Evolutionary conservation across 1,140 invertebrate genomes (phyloP), one percentile per base, ranked within the genome.

Genomic region (Sycophila sp.): DNA sequence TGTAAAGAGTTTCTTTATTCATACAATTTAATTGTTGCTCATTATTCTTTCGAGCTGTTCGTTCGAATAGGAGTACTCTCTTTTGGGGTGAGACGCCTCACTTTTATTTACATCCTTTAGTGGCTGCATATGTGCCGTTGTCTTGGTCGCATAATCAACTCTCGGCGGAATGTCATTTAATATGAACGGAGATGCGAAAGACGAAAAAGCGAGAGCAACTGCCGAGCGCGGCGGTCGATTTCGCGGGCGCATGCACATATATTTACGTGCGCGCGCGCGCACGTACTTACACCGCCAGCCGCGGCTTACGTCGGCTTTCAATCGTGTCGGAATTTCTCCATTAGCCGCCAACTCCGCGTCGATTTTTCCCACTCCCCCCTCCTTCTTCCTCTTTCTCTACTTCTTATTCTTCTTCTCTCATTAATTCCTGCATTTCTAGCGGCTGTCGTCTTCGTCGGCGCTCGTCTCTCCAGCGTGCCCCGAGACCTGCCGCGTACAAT

Each of bases 241-340:
- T n/a, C n/a, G n/a, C n/a, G n/a, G n/a, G n/a, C 17, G 6, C 5
- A 47, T 51, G 28, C 24, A 42, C 17, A 17, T n/a, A n/a, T n/a
- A n/a, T n/a, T n/a, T n/a, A n/a, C n/a, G n/a, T n/a, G n/a, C n/a
- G n/a, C n/a, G n/a, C n/a, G n/a, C n/a, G n/a, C n/a, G 22, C 19
- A 40, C 34, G 40, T 51, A 53, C 38, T 34, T 30, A 19, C 19
- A 22, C 49, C 24, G 30, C 64, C 42, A 4, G 13, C 36, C 19
- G 34, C 49, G 32, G 30, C 64, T 56, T 11, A 15, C 36, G 51
- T 32, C n/a, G 26, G 24, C 53, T 68, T 58, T 24, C 40, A 28
- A 56, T 56, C 53, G 65, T 58, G 53, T 47, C 19, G 64, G 38
- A 68, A 68, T 68, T 68, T 68, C 28, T 34, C 40, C 53, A 58